Base-by-base conservation (phyloP, 2,888 invertebrate genomes). In the Schrankia costaestrigalis region DNA sequence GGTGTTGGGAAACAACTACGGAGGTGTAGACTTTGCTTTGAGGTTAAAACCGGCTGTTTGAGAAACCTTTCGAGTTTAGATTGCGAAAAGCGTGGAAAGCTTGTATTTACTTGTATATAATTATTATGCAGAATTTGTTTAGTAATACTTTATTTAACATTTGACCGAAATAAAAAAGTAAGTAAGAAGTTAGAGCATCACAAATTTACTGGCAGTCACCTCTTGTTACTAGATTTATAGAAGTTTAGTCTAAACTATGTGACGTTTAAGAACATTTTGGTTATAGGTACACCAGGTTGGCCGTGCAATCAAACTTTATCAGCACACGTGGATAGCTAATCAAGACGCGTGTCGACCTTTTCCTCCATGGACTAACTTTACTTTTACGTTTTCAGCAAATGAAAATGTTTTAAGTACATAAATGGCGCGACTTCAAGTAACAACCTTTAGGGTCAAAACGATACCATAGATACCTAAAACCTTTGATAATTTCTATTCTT, bases 61-160 rank as follows among this genome's bases (percentile, higher is more conserved):
- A 78, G 80, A 80, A 81, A 80, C 76, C 73, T 72, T 77, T 74
- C 67, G 64, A 76, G 71, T 69, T 72, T 69, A 65, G 67, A 75
- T 83, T 83, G 74, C 85, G 81, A 84, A 82, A 82, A 81, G 63
- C 68, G 63, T 75, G 78, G 78, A 82, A 84, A 83, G 79, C 67
- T 76, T 52, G 56, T 56, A 54, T 65, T 63, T 63, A 59, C 63
- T 59, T 57, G 63, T 49, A 59, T 58, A 58, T 34, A 54, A 58
- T 63, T 57, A 62, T 50, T 57, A 62, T 50, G 53, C 60, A 58
- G 57, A 64, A 63, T 63, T 60, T 60, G 31, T 35, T 46, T 46
- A 48, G 56, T 35, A 45, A 34, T 26, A 36, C 31, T 24, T 38
- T 35, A 40, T 35, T 43, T 55, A 56, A 52, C 41, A 56, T 49